Conservation (phyloP, 37 sponge, comb jelly and placozoan species). For the Theonella swinhoei region DNA sequence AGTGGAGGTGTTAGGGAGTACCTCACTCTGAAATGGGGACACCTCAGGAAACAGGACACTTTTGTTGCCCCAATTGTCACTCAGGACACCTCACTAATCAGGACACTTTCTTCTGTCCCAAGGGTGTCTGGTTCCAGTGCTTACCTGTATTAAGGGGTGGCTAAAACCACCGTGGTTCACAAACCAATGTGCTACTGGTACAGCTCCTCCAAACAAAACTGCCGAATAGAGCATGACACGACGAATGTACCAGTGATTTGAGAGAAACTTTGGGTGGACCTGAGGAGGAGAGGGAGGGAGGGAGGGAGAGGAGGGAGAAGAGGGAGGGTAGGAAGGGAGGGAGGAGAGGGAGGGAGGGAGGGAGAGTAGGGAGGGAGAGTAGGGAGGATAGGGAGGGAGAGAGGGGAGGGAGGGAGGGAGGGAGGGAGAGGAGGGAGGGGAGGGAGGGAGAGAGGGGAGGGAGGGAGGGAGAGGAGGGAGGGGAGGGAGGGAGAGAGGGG, state of each 20-base stretch:
- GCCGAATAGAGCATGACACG: slow-evolving; percentile 75
- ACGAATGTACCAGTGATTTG: slow-evolving; percentile 71
- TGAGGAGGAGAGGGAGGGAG: neutral
- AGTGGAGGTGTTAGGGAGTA: too few species aligned
- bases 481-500: too few species aligned
- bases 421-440: neutral
- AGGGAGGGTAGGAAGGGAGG: slow-evolving; percentile 2
- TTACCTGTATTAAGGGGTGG: slow-evolving; percentile 63
- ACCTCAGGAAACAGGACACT: too few species aligned
- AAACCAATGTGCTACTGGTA: slow-evolving; percentile 85
- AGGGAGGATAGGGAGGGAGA: neutral
- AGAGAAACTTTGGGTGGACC: slow-evolving; percentile 77
- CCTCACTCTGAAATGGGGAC: too few species aligned
- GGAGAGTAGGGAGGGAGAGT: neutral
- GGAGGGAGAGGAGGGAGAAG: slow-evolving; percentile 9
- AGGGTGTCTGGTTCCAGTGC: too few species aligned
- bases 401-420: neutral
- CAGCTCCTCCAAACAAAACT: slow-evolving; percentile 68
- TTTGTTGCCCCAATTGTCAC: too few species aligned
- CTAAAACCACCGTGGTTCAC: slow-evolving; percentile 62
- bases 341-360: slow-evolving; percentile 28
- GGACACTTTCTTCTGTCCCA: too few species aligned
- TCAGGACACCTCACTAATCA: too few species aligned
- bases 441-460: neutral
- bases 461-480: too few species aligned